phyloP scores from a whole-genome alignment of 92 coral and sea anemone genomes.

The Muricea muricata region DNA sequence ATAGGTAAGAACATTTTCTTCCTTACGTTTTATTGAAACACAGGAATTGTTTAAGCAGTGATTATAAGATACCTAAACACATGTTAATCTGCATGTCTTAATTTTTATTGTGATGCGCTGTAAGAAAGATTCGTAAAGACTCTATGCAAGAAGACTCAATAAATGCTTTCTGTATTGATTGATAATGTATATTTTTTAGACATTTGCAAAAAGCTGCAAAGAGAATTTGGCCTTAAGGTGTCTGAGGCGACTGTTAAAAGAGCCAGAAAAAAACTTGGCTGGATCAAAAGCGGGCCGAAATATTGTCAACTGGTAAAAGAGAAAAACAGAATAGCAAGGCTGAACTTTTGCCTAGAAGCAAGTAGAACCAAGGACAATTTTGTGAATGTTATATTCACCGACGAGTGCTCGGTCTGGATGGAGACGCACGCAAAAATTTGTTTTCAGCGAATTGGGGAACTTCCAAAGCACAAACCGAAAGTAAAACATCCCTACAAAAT shows the following conservation, averaged over 20 bases:
- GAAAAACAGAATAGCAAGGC: neutral
- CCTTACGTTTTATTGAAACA: slow-evolving; percentile 37
- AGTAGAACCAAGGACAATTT: neutral
- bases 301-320: slow-evolving; percentile 16
- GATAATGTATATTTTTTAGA: neutral
- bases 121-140: too few species aligned
- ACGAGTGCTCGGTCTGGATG: slow-evolving; percentile 46
- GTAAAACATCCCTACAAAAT: slow-evolving; percentile 44
- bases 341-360: neutral
- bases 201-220: slow-evolving; percentile 1
- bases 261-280: slow-evolving; percentile 11
- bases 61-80: too few species aligned
- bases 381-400: slow-evolving; percentile 29
- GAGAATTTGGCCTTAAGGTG: neutral
- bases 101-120: too few species aligned
- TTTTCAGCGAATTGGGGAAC: slow-evolving; percentile 21
- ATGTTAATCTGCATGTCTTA: too few species aligned
- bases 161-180: slow-evolving; percentile 50
- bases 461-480: slow-evolving; percentile 24
- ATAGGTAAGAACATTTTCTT: slow-evolving; percentile 39
- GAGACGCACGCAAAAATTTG: slow-evolving; percentile 34
- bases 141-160: too few species aligned
- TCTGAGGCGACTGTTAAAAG: slow-evolving; percentile 6
- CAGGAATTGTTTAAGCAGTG: too few species aligned
- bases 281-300: slow-evolving; percentile 12